Evolutionary conservation across 2,113 vertebrate genomes (phyloP).

Genomic region (Pomatostomus ruficeps): DNA sequence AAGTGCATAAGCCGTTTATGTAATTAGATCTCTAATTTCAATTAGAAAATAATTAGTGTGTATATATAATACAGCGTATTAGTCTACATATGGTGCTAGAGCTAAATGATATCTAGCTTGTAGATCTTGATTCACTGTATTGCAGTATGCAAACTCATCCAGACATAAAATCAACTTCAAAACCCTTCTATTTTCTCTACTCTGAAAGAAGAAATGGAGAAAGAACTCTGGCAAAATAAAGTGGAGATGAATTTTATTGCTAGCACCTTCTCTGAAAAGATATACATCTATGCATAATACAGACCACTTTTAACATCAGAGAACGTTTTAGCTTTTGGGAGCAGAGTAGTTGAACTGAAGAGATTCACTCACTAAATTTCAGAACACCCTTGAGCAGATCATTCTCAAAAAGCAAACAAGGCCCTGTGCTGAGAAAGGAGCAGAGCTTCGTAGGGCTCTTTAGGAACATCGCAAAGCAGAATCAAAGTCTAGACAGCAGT

Average conservation of each 20-base stretch:
- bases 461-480: neutral
- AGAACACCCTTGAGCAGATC: neutral
- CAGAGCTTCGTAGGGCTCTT: neutral
- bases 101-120: neutral
- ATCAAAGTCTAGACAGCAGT: neutral
- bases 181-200: neutral
- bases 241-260: neutral
- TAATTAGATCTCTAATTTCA: neutral
- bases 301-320: neutral
- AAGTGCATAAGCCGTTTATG: neutral
- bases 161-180: neutral
- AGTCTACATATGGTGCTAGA: neutral
- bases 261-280: neutral
- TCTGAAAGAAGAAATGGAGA: neutral
- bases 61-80: neutral
- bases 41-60: neutral
- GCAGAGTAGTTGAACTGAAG: neutral
- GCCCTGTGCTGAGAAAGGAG: neutral
- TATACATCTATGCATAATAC: neutral
- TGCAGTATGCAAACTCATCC: neutral
- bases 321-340: neutral
- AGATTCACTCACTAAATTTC: neutral
- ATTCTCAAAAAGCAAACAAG: neutral
- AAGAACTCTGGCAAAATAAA: neutral
- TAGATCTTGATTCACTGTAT: neutral